Conservation (phyloP, 2,888 invertebrate genomes). For the Spilosoma lubricipeda region DNA sequence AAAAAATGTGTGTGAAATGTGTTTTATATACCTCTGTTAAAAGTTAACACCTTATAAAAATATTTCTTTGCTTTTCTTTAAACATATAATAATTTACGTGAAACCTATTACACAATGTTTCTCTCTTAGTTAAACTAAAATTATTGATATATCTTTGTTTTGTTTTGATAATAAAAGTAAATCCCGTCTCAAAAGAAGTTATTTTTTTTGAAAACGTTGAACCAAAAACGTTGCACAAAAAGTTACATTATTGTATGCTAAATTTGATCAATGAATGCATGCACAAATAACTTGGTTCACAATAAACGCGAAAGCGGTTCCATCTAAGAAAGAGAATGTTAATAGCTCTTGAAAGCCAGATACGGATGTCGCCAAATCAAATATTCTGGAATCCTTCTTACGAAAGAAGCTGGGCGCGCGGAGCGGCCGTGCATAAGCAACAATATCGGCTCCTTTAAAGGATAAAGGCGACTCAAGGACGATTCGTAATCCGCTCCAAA, state of each 20-base stretch:
- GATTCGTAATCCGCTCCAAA: conserved; percentile 74
- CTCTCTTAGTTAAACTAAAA: neutral
- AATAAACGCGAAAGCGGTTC: conserved; percentile 65
- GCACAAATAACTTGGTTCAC: conserved; percentile 57
- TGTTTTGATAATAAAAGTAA: neutral
- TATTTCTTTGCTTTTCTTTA: too few species aligned
- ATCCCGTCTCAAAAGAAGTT: neutral
- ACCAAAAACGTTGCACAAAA: conserved; percentile 40
- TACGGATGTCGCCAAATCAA: conserved; percentile 79
- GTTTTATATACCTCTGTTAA: too few species aligned
- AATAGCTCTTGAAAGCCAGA: conserved; percentile 76
- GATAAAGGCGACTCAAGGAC: conserved; percentile 76
- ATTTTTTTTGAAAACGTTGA: conserved; percentile 15
- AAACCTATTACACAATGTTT: neutral
- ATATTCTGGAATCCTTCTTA: conserved; percentile 79
- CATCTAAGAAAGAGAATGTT: conserved; percentile 66
- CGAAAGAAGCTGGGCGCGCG: conserved; percentile 68
- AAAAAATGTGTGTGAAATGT: too few species aligned
- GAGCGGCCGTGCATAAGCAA: conserved; percentile 77
- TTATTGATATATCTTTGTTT: neutral
- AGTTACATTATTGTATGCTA: conserved; percentile 47
- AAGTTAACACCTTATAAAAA: too few species aligned
- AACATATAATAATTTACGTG: neutral
- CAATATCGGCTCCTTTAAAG: conserved; percentile 79
- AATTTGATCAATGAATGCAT: conserved; percentile 53